A percentile compares a stretch with the other conserved stretches of the same genome.
Conservation (phyloP, 1,140 invertebrate genomes). For the Brachionus koreanus region DNA sequence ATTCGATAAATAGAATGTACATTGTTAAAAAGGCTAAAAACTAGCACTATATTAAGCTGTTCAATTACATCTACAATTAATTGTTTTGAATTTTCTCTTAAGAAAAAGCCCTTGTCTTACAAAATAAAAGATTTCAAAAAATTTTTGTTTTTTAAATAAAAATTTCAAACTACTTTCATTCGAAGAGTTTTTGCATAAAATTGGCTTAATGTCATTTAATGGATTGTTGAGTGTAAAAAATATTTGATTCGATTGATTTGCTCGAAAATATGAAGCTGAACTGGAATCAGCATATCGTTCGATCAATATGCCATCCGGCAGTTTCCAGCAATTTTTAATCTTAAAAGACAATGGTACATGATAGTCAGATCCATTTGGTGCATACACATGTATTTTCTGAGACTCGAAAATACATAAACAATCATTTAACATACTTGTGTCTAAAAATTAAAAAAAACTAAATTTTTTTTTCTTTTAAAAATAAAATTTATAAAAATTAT, state of each 20-base stretch:
- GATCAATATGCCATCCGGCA: constrained; percentile 23
- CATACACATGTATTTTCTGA: constrained; percentile 36
- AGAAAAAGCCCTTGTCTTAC: neutral
- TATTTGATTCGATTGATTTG: constrained; percentile 6
- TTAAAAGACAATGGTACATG: constrained; percentile 36
- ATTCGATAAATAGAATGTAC: constrained; percentile 30
- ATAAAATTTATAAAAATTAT: neutral
- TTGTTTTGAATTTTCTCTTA: constrained; percentile 32
- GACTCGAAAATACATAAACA: constrained; percentile 14
- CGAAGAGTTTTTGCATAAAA: constrained; percentile 33
- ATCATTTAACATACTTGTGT: neutral
- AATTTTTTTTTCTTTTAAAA: neutral
- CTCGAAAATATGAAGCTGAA: constrained; percentile 2
- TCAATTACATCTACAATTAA: constrained; percentile 23
- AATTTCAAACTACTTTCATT: constrained; percentile 13
- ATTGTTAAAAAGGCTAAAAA: constrained; percentile 34
- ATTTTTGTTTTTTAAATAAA: neutral
- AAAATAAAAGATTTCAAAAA: neutral
- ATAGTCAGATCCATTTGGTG: constrained; percentile 11
- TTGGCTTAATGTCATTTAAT: constrained; percentile 35
- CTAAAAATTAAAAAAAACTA: neutral
- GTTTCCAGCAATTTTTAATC: constrained; percentile 38
- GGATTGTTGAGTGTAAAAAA: constrained; percentile 33
- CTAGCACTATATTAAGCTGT: constrained; percentile 8
- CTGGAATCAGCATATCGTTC: neutral